Evolutionary conservation across 2,797 vertebrate species (phyloP), one percentile per base, ranked within the genome.

Genomic region (Centropyge bicolor): DNA sequence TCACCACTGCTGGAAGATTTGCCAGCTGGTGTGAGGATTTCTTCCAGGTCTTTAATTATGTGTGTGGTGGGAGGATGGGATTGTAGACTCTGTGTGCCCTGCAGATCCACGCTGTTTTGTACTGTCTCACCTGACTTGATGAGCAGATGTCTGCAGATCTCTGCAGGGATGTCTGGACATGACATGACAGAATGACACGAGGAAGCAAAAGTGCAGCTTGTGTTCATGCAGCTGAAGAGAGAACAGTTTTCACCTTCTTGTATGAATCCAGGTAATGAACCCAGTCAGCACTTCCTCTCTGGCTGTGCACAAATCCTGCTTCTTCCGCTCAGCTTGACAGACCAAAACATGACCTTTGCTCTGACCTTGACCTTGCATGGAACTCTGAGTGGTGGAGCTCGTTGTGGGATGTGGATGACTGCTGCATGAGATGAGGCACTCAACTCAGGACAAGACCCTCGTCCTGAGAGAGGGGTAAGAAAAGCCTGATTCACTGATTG

Each of bases 291-390:
- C 62, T 82, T 84, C 82, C 82, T 84, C 17, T 40, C 62, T 55
- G 63, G 73, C 24, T 38, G 24, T 20, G 5, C 56, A 65, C 52
- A 63, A 78, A 89, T 82, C 31, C 51, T 24, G 5, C n/a, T 19
- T 40, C 59, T 73, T 64, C 56, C 1, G 8, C 43, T 17, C 5
- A 51, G 17, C 51, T 16, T 76, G 59, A 84, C 45, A 60, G 24
- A n/a, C 65, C 46, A 48, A 75, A 80, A 76, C 57, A 41, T 56
- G 55, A 78, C 66, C 51, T 79, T 72, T 79, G 46, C 36, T 66
- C 36, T 31, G 3, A 67, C 41, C 14, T 45, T 54, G n/a, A 78
- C 52, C 56, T 46, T 24, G 40, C 72, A 65, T 11, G 36, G n/a
- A 31, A 45, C 46, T 45, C 6, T 57, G 14, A 70, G n/a, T 20